Conservation (phyloP, 2,888 invertebrate genomes). For the Myopa testacea region DNA sequence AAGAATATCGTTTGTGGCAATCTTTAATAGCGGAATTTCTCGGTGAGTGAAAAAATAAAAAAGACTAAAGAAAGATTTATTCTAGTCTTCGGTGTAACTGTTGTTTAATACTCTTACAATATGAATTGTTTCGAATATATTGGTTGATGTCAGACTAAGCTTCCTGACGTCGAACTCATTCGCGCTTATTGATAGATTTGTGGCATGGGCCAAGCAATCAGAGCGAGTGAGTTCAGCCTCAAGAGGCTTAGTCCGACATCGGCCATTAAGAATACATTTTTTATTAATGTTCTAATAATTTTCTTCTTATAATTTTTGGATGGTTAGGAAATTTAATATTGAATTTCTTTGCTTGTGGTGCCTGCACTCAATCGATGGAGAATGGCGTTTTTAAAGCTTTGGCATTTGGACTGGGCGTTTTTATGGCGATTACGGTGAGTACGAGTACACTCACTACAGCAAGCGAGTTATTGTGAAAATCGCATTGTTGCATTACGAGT, state of each 20-base stretch:
- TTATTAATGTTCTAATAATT: too few species aligned
- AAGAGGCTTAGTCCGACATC: too few species aligned
- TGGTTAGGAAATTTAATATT: conserved; percentile 79
- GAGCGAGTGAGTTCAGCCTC: too few species aligned
- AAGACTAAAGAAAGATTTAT: neutral
- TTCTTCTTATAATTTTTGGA: neutral
- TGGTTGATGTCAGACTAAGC: too few species aligned
- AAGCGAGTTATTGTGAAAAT: too few species aligned
- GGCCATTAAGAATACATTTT: too few species aligned
- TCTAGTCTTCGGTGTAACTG: neutral
- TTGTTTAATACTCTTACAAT: too few species aligned
- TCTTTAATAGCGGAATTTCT: conserved; percentile 89
- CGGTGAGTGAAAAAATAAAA: conserved; percentile 68
- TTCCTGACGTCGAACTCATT: too few species aligned
- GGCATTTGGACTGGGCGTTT: conserved; percentile 88
- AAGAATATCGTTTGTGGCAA: conserved; percentile 77
- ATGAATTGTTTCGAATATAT: too few species aligned
- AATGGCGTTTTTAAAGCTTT: conserved; percentile 77
- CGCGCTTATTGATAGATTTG: too few species aligned
- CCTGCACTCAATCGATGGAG: conserved; percentile 72
- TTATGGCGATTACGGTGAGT: conserved; percentile 81
- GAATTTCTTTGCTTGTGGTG: conserved; percentile 91
- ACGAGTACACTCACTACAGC: neutral
- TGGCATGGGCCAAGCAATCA: too few species aligned
- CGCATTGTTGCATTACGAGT: too few species aligned